phyloP scores from a whole-genome alignment of 2,888 invertebrate genomes.

The Drosophila paranaensis region DNA sequence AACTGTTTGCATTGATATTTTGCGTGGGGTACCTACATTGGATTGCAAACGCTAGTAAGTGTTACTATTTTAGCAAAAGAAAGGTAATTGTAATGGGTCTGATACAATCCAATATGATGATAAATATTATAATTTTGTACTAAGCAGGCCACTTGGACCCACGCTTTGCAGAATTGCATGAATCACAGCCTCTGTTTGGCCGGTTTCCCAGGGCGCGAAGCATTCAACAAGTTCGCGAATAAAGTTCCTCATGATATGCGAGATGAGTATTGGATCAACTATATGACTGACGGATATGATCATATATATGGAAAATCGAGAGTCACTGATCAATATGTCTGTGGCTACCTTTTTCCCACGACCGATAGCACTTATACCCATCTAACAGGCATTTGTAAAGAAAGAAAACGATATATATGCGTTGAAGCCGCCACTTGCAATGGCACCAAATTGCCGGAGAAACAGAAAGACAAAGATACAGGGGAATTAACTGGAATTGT shows the following conservation, averaged over 20 bases:
- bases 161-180: constrained; percentile 35
- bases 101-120: neutral
- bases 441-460: neutral
- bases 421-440: constrained; percentile 16
- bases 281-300: neutral
- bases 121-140: neutral
- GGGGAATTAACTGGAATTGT: neutral
- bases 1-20: constrained; percentile 1
- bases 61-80: constrained; percentile 37
- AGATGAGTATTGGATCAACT: neutral
- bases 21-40: neutral
- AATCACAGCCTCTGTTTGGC: constrained; percentile 37
- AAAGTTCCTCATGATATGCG: neutral
- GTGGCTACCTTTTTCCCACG: neutral
- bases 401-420: constrained; percentile 31
- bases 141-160: constrained; percentile 29
- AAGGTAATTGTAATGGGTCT: constrained; percentile 32
- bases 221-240: neutral
- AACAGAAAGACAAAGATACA: neutral
- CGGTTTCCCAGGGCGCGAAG: neutral
- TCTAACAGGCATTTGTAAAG: neutral
- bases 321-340: neutral
- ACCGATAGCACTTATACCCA: too few relatives aligned
- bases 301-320: too few relatives aligned
- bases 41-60: constrained; percentile 4